Evolutionary conservation across 2,797 vertebrate genomes (phyloP).

Genomic region (Momotus momota): DNA sequence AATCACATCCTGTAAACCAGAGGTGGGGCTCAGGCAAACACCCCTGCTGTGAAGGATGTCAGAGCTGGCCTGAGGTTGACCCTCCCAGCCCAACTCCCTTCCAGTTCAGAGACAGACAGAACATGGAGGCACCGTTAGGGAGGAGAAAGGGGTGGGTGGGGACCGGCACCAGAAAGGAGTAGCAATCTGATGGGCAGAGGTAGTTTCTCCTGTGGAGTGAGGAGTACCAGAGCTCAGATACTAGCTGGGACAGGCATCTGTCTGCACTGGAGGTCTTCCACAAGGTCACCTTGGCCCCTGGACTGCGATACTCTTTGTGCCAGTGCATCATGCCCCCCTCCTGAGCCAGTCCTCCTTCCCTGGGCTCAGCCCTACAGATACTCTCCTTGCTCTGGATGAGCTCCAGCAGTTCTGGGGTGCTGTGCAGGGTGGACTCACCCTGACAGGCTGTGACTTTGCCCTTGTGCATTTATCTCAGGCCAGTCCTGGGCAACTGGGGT

Average conservation of each 20-base stretch:
- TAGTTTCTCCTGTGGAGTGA: background rate
- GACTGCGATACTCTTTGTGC: background rate
- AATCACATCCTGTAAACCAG: constrained; percentile 53
- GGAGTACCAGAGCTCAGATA: background rate
- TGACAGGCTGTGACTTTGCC: background rate
- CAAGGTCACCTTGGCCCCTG: background rate
- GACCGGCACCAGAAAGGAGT: fast-evolving
- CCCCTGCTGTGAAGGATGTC: background rate
- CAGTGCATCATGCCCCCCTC: too few relatives aligned
- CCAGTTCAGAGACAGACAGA: background rate
- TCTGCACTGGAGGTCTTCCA: background rate
- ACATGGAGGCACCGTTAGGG: background rate
- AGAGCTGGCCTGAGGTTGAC: background rate
- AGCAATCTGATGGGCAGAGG: background rate
- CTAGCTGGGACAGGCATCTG: background rate
- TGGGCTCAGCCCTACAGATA: background rate
- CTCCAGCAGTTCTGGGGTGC: background rate
- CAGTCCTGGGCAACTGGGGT: background rate
- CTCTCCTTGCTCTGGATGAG: background rate
- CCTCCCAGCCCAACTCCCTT: background rate
- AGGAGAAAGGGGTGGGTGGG: background rate
- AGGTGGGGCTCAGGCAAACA: constrained; percentile 46
- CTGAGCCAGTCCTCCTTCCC: background rate
- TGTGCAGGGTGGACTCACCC: background rate
- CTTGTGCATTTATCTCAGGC: background rate